Percentiles rank a stretch among this genome's conserved stretches.
Conservation (phyloP, 1,140 invertebrate species). For the Chironomus tepperi region DNA sequence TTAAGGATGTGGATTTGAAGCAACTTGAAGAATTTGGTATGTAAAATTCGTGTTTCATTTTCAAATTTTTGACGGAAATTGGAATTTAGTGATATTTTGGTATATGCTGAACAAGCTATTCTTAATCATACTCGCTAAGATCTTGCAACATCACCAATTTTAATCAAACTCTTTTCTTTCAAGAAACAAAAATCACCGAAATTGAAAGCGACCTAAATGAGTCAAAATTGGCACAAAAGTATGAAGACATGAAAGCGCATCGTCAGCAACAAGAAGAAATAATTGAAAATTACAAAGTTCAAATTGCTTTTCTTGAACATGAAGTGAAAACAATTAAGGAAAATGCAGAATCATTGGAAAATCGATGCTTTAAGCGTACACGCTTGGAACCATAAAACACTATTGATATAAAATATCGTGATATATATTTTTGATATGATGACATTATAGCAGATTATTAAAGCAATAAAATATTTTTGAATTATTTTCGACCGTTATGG, state of each 20-base stretch:
- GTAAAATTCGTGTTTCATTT: no score
- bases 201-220: not conserved
- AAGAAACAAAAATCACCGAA: not conserved
- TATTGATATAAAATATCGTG: no score
- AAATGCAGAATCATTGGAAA: slow-evolving; percentile 2
- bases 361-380: not conserved
- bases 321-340: not conserved
- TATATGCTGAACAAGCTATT: no score
- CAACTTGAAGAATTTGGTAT: not conserved
- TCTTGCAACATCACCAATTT: not conserved
- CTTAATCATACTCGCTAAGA: no score
- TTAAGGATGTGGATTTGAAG: not conserved
- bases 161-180: not conserved
- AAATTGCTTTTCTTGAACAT: not conserved
- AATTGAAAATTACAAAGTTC: slow-evolving; percentile 4
- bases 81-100: no score
- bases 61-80: not conserved
- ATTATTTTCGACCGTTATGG: no score
- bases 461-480: not conserved
- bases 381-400: not conserved
- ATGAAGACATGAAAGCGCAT: not conserved
- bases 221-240: not conserved
- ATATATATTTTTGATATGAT: not conserved
- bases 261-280: not conserved
- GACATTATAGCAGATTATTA: not conserved